Evolutionary conservation across 2,113 vertebrate species (phyloP).

Genomic region (Pangasianodon hypophthalmus): DNA sequence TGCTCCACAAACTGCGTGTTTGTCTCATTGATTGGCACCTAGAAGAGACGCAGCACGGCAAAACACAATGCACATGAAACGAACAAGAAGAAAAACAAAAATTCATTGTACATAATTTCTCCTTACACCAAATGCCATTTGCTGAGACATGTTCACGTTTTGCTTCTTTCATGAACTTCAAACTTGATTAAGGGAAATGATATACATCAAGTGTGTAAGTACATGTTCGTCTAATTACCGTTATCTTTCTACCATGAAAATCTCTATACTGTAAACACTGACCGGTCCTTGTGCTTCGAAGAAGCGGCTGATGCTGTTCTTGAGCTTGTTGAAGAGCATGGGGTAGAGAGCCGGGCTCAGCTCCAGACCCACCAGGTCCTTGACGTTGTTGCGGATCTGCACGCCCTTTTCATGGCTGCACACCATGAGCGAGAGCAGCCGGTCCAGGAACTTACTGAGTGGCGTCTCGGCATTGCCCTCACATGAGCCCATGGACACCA

Average conservation of each 20-base stretch:
- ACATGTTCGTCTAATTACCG: not conserved
- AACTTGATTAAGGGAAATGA: not conserved
- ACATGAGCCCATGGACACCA: slow-evolving; percentile 92
- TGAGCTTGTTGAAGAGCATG: slow-evolving; percentile 97
- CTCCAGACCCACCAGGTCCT: slow-evolving; percentile 93
- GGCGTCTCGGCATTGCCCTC: slow-evolving; percentile 86
- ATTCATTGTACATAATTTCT: not conserved
- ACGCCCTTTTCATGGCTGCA: slow-evolving; percentile 94
- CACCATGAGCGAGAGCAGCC: slow-evolving; percentile 88
- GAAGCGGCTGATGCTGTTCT: slow-evolving; percentile 96
- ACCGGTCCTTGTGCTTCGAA: slow-evolving; percentile 95
- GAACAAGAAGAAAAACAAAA: not conserved
- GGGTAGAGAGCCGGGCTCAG: slow-evolving; percentile 94
- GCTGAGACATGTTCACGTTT: not conserved
- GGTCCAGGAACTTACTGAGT: slow-evolving; percentile 91
- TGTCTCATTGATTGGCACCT: slow-evolving; percentile 96
- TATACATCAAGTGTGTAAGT: not conserved
- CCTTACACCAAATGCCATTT: not conserved
- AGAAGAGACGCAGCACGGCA: not conserved
- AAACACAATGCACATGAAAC: not conserved
- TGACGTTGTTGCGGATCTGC: slow-evolving; percentile 92
- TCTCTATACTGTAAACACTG: not conserved
- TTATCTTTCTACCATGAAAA: not conserved
- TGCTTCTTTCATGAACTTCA: not conserved
- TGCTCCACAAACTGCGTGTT: slow-evolving; percentile 99